Conservation (phyloP, 1,140 invertebrate species). For the Agrypnia vestita region DNA sequence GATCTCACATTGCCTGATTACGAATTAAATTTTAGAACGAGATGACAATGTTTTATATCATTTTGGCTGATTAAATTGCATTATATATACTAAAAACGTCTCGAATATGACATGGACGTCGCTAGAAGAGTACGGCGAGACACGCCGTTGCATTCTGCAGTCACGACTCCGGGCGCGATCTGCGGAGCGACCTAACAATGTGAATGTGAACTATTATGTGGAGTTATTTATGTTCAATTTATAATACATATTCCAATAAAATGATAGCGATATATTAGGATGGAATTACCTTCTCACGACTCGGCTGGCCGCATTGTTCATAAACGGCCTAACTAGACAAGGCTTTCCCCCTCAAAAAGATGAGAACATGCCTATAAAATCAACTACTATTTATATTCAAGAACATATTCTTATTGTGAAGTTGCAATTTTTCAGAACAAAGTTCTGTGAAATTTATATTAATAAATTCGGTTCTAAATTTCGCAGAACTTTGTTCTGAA, state of each 20-base stretch:
- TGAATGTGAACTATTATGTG: constrained; percentile 43
- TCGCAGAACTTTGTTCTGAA: no score
- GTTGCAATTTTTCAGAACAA: no score
- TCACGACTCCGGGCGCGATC: constrained; percentile 53
- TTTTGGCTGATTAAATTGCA: no score
- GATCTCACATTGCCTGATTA: no score
- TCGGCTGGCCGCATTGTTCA: constrained; percentile 33
- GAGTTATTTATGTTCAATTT: constrained; percentile 58
- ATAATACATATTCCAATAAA: constrained; percentile 58
- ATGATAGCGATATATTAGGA: constrained; percentile 55
- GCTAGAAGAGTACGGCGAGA: neutral
- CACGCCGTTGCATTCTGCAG: constrained; percentile 40
- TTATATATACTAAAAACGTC: no score
- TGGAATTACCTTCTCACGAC: constrained; percentile 56
- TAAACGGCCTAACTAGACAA: constrained; percentile 41
- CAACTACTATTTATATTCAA: no score
- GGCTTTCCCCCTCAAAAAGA: constrained; percentile 12
- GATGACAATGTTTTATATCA: no score
- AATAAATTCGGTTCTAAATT: no score
- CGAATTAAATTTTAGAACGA: no score
- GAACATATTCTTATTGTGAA: no score
- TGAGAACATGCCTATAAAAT: no score
- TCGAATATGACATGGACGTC: neutral
- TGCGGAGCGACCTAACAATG: constrained; percentile 28
- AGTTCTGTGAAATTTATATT: no score